Evolutionary conservation across 2,888 invertebrate species (phyloP), one percentile per base, ranked within the genome.

Genomic region (Cataglyphis cursor): DNA sequence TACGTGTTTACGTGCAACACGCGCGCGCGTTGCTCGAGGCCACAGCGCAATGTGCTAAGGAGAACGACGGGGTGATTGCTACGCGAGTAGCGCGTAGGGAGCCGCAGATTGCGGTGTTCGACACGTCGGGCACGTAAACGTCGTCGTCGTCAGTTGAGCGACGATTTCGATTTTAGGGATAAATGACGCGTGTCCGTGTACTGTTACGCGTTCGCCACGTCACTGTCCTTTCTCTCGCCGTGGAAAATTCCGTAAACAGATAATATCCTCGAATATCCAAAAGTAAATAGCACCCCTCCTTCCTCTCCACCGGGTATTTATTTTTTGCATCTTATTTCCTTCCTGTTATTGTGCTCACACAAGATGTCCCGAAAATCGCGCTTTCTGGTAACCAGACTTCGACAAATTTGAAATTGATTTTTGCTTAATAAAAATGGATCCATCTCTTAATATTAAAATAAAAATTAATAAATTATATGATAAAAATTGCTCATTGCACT

Each of bases 1-100:
- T 57, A 6, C 21, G 3, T 31, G n/a, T 12, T 18, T 21, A 6
- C 59, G 74, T 41, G 41, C 31, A 18, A 18, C 59, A 21, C 31
- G 48, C 68, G 48, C 31, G 68, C 68, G 51, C 28, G 18, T 65
- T 12, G 51, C 54, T 41, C 21, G 24, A 62, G 24, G 62, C 62
- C 57, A 64, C 72, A 24, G 12, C 57, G 64, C 65, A 59, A 78
- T 64, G 78, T 64, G 82, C 54, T 72, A 80, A 83, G 48, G 72
- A 83, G 80, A 70, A 83, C 24, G 21, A 65, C 81, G 28, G 51
- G 57, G 41, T 68, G 83, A 84, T 61, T 81, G 80, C 65, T 72
- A 24, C 51, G 57, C 51, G 57, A 48, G 24, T 24, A 24, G 65
- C 41, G 73, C 38, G 64, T 48, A 64, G 62, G 48, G 35, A 61